These are phyloP conservation scores for Magallana nippona DNA, from an alignment of 2,888 invertebrate genomes.

Conservation along the genomic window DNA sequence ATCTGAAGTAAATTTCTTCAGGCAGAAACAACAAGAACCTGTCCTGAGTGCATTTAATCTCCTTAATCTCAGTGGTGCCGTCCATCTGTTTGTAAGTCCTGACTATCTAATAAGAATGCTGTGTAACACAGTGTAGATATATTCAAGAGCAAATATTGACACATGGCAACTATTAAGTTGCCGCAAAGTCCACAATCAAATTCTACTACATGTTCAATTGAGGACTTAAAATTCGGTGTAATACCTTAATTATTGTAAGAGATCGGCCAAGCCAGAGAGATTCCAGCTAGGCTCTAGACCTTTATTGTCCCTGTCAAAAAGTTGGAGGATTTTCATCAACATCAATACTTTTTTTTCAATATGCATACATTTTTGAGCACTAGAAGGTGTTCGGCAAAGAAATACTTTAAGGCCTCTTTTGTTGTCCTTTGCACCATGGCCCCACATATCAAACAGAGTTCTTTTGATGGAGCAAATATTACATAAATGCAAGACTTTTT, in stretches of 20 bases:
- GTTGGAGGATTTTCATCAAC: slow-evolving; percentile 20
- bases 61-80: slow-evolving; percentile 12
- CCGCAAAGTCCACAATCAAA: slow-evolving; percentile 28
- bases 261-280: not conserved
- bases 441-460: slow-evolving; percentile 24
- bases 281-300: not conserved
- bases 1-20: not conserved
- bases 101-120: slow-evolving; percentile 4
- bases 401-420: not conserved
- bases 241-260: slow-evolving; percentile 28
- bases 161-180: slow-evolving; percentile 21
- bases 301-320: not conserved
- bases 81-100: not conserved
- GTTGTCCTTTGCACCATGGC: slow-evolving; percentile 2
- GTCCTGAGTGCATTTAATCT: not conserved
- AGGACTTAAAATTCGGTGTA: slow-evolving; percentile 18
- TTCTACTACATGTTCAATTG: not conserved
- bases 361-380: not conserved
- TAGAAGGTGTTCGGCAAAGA: slow-evolving; percentile 1
- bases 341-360: slow-evolving; percentile 1
- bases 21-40: not conserved
- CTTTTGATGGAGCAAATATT: slow-evolving; percentile 29
- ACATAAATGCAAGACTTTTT: not conserved
- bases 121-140: slow-evolving; percentile 21
- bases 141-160: slow-evolving; percentile 18